phyloP scores from a whole-genome alignment of 2,113 vertebrate genomes.

The Lophura nycthemera region DNA sequence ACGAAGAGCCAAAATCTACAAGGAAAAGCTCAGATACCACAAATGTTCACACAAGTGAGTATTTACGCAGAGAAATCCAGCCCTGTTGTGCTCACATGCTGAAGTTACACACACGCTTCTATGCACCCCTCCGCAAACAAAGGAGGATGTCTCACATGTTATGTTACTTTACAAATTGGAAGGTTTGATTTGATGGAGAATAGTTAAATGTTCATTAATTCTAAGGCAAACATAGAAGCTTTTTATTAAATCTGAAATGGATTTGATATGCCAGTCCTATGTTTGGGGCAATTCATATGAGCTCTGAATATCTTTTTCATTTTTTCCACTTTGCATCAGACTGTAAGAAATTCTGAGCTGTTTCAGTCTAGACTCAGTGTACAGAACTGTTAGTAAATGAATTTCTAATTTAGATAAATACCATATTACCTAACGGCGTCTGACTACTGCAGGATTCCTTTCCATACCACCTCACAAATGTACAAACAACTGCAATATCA shows the following conservation, averaged over 20 bases:
- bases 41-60: neutral
- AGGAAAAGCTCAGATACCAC: slow-evolving; percentile 17
- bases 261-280: neutral
- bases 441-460: neutral
- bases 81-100: neutral
- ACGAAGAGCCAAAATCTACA: slow-evolving; percentile 34
- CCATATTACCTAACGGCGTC: neutral
- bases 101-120: neutral
- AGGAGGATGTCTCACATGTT: neutral
- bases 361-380: neutral
- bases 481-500: neutral
- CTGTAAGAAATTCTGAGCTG: neutral
- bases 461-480: neutral
- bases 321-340: neutral
- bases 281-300: neutral
- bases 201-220: neutral
- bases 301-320: neutral
- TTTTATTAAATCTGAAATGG: neutral
- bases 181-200: neutral
- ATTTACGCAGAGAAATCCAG: neutral
- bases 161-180: neutral
- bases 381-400: neutral
- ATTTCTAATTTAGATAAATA: neutral
- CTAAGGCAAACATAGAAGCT: accelerated
- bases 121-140: neutral